Percentiles rank a stretch among this genome's conserved stretches.
These are phyloP conservation scores for Nowickia ferox DNA, from an alignment of 2,888 invertebrate genomes.

Conservation along the genomic window DNA sequence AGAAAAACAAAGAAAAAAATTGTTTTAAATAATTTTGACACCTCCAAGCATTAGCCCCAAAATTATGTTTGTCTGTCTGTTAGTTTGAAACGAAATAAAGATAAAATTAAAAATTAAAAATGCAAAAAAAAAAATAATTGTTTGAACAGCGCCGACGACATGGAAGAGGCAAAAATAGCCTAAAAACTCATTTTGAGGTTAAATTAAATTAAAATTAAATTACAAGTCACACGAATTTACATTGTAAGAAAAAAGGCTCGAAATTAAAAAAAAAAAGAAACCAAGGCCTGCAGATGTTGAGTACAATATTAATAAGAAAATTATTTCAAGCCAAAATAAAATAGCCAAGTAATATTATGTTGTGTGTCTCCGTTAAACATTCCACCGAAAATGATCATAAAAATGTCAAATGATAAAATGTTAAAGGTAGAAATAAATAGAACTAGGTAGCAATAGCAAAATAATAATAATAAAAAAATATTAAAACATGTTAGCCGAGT, in stretches of 20 bases:
- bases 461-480: constrained; percentile 35
- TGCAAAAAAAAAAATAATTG: neutral
- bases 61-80: neutral
- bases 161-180: constrained; percentile 13
- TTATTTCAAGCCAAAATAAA: constrained; percentile 40
- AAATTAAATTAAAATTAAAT: constrained; percentile 31
- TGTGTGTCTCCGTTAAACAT: neutral
- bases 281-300: constrained; percentile 41
- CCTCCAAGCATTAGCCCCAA: constrained; percentile 23
- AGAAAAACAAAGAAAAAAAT: neutral
- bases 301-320: neutral
- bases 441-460: constrained; percentile 23
- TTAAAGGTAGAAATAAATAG: constrained; percentile 44
- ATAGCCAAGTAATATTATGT: constrained; percentile 34
- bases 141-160: neutral
- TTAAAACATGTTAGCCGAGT: constrained; percentile 38
- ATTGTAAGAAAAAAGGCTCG: constrained; percentile 6
- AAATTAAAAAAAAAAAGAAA: neutral
- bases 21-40: constrained; percentile 39
- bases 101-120: constrained; percentile 12
- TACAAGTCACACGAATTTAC: constrained; percentile 22
- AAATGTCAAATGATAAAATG: constrained; percentile 73
- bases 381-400: constrained; percentile 68
- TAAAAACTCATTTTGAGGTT: constrained; percentile 29
- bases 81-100: constrained; percentile 42